Percentiles rank a stretch among this genome's conserved stretches.
Evolutionary conservation across 1,140 invertebrate species (phyloP).

Genomic region (Carcinoscorpius rotundicauda): DNA sequence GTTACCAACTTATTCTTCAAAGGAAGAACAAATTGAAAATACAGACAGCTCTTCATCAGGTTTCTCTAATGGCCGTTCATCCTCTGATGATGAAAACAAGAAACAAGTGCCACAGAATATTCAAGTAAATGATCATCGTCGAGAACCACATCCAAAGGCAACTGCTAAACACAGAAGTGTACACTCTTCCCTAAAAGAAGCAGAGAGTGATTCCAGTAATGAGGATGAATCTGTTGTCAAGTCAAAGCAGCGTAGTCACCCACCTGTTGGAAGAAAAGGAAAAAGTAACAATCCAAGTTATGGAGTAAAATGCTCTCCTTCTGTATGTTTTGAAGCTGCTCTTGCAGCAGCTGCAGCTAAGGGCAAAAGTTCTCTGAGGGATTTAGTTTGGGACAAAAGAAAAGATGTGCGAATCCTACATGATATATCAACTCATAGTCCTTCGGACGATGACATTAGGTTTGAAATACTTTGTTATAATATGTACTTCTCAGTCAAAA

Average conservation of each 20-base stretch:
- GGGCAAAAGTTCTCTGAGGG: constrained; percentile 5
- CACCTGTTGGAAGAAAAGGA: constrained; percentile 9
- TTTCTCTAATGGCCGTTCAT: background rate
- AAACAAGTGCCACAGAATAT: too few relatives aligned
- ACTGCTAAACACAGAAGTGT: too few relatives aligned
- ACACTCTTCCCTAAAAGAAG: too few relatives aligned
- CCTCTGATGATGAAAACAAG: background rate
- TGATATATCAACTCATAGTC: constrained; percentile 2
- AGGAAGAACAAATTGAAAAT: too few relatives aligned
- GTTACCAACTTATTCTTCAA: too few relatives aligned
- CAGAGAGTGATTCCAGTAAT: constrained; percentile 19
- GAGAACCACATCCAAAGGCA: too few relatives aligned
- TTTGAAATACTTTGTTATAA: constrained; percentile 2
- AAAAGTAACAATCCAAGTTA: constrained; percentile 7
- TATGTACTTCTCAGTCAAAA: background rate
- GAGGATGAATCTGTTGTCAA: constrained; percentile 10
- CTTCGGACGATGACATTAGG: constrained; percentile 17
- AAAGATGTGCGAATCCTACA: constrained; percentile 6
- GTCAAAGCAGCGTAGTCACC: constrained; percentile 8
- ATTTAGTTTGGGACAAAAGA: constrained; percentile 13
- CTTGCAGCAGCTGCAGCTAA: constrained; percentile 1
- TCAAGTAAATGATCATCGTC: too few relatives aligned
- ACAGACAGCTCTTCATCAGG: background rate
- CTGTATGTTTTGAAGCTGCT: constrained; percentile 17
- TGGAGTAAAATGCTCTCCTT: constrained; percentile 11